phyloP scores from a whole-genome alignment of 2,888 invertebrate species.

The Drosophila sordidula region DNA sequence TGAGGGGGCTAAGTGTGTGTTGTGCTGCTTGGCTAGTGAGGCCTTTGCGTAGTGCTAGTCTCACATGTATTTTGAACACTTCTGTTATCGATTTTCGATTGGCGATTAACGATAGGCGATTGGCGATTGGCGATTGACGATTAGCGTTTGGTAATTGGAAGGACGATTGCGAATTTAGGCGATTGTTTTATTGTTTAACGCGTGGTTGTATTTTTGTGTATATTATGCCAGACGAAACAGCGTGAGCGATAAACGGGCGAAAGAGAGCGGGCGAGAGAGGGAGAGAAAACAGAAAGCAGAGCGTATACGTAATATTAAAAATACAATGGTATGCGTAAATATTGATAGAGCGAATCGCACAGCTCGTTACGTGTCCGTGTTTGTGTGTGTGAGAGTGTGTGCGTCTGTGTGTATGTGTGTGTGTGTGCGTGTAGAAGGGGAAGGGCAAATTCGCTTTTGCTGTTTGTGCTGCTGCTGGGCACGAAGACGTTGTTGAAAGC shows the following conservation, averaged over 20 bases:
- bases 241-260: slow-evolving; percentile 11
- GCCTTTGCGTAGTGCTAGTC: slow-evolving; percentile 64
- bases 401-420: slow-evolving; percentile 24
- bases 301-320: slow-evolving; percentile 74
- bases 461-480: slow-evolving; percentile 51
- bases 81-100: slow-evolving; percentile 57
- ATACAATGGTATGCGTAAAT: slow-evolving; percentile 77
- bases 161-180: slow-evolving; percentile 1
- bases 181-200: slow-evolving; percentile 30
- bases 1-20: slow-evolving; percentile 46
- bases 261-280: slow-evolving; percentile 7
- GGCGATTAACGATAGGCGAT: slow-evolving; percentile 38
- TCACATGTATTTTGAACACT: slow-evolving; percentile 73
- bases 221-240: slow-evolving; percentile 36
- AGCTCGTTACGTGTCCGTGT: slow-evolving; percentile 2
- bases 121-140: slow-evolving; percentile 32
- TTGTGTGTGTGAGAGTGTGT: slow-evolving; percentile 26
- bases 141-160: neutral
- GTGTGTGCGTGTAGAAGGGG: slow-evolving; percentile 39
- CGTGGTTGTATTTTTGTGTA: slow-evolving; percentile 39
- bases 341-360: slow-evolving; percentile 71
- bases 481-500: slow-evolving; percentile 68
- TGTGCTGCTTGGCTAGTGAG: slow-evolving; percentile 58
- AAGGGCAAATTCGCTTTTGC: slow-evolving; percentile 69
- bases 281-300: slow-evolving; percentile 32